Base-by-base conservation (phyloP, 2,797 vertebrate genomes). In the Ceryle rudis region DNA sequence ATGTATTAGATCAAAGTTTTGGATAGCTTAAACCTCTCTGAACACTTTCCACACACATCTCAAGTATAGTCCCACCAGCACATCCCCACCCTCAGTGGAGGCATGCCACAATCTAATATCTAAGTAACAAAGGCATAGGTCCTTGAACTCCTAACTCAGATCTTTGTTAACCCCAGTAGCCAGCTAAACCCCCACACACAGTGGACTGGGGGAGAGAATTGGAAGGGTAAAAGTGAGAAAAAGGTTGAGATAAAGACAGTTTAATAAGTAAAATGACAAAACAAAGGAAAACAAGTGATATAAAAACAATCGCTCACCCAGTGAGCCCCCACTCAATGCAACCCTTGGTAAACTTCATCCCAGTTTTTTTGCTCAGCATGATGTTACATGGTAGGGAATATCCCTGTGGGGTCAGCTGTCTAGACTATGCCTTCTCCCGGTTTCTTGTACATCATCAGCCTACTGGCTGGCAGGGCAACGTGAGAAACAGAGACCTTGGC, bases 281-380 rank as follows among this genome's bases (percentile, higher is more conserved):
- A 8, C 5, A 58, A 60, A 61, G 2, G 33, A 78, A 72, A 60
- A 8, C 3, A 89, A 89, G 5, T 4, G 6, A 51, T 66, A 35
- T 4, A 84, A 81, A 94, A 73, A 6, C 7, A 58, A 9, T 26
- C 3, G 0, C 13, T 72, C 14, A 58, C 19, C 12, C 33, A 29
- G 23, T 12, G 20, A 60, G 33, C 13, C 13, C 6, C 23, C 9
- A 26, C 7, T 72, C 64, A 62, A 13, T 6, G 16, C 28, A 92
- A 10, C 5, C 22, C 20, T 60, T 61, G 41, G 39, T 26, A 85
- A 95, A 77, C 3, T 49, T 2, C 6, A 6, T 52, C 26, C 15
- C 4, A 51, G 5, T 8, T 75, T 73, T 58, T 5, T 6, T 82
- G n/a, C 29, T 80, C 47, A 83, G 7, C 35, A 31, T 0, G 0